Percentiles rank a stretch among this genome's conserved stretches.
Evolutionary conservation across 2,113 vertebrate species (phyloP).

Genomic region (Hepsetus odoe): DNA sequence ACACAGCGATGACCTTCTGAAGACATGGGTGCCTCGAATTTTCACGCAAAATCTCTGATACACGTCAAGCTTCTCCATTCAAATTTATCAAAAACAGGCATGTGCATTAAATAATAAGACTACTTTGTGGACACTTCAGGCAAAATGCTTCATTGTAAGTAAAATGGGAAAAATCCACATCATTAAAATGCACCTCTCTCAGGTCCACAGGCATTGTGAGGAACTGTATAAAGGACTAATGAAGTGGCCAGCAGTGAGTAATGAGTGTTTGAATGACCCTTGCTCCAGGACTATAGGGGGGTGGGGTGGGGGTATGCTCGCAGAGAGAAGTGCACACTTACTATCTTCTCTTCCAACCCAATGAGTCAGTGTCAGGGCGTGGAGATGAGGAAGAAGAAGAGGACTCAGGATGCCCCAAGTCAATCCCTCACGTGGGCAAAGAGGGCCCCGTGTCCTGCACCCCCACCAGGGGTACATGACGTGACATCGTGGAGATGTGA

Average conservation of each 20-base stretch:
- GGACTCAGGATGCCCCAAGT: constrained; percentile 67
- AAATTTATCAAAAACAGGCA: neutral
- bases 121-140: neutral
- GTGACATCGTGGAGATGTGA: constrained; percentile 75
- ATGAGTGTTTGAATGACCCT: constrained; percentile 64
- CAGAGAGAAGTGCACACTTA: neutral
- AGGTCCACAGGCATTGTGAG: constrained; percentile 61
- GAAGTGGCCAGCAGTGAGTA: constrained; percentile 69
- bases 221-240: constrained; percentile 65
- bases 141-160: constrained; percentile 56
- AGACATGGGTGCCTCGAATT: neutral
- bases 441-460: constrained; percentile 49
- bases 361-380: constrained; percentile 57
- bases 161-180: constrained; percentile 55
- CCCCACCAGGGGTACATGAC: constrained; percentile 63
- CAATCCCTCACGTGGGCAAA: constrained; percentile 61
- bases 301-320: neutral
- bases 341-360: neutral
- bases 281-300: constrained; percentile 50
- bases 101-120: neutral
- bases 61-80: neutral
- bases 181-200: constrained; percentile 63
- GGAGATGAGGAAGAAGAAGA: constrained; percentile 54
- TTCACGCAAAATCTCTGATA: neutral
- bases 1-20: neutral